phyloP scores from a whole-genome alignment of 1,140 invertebrate genomes.

The Drosophila leontia region DNA sequence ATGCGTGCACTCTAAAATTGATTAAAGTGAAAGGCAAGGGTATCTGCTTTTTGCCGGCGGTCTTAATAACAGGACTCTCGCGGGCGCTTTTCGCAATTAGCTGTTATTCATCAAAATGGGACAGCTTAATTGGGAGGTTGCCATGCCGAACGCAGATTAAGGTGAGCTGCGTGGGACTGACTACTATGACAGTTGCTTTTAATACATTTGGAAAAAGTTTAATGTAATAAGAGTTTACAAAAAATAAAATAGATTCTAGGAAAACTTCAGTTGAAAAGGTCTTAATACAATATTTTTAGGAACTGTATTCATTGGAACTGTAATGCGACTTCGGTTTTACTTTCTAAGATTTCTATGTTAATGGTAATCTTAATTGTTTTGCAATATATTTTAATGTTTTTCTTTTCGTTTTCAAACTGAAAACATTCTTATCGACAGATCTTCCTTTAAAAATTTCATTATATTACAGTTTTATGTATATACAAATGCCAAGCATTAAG shows the following conservation, averaged over 20 bases:
- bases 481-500: neutral
- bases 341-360: no score
- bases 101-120: constrained; percentile 70
- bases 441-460: neutral
- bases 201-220: neutral
- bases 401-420: neutral
- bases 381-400: neutral
- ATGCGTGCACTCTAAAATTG: constrained; percentile 63
- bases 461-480: neutral
- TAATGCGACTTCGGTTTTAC: no score
- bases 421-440: neutral
- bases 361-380: no score
- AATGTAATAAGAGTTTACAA: neutral
- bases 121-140: constrained; percentile 32
- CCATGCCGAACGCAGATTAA: constrained; percentile 10
- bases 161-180: constrained; percentile 4
- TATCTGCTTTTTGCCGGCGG: constrained; percentile 38
- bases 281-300: neutral
- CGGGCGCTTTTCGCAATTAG: constrained; percentile 65
- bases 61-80: constrained; percentile 67
- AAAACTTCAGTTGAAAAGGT: neutral
- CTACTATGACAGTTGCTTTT: neutral
- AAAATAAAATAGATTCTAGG: neutral
- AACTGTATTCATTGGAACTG: neutral
- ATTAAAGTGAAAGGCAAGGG: constrained; percentile 72